Percentiles rank a stretch among this genome's conserved stretches.
phyloP scores from a whole-genome alignment of 2,113 vertebrate species.

The Hypomesus transpacificus region DNA sequence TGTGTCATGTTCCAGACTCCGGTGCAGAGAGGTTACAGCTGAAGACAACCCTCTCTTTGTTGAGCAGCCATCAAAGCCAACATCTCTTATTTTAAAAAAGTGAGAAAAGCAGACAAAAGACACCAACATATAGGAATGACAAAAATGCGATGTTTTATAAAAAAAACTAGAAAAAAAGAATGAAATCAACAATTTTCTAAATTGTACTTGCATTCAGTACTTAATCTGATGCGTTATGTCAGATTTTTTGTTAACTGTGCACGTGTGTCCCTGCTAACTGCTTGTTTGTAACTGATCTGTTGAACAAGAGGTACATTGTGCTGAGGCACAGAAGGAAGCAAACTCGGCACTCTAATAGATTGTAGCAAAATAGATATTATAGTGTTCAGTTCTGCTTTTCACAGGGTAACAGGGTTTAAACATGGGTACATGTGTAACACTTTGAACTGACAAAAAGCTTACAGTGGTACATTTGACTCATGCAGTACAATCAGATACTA shows the following conservation, averaged over 20 bases:
- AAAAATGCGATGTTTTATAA: slow-evolving; percentile 33
- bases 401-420: neutral
- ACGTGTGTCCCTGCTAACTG: too few species aligned
- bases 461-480: slow-evolving; percentile 52
- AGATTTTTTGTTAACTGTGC: too few species aligned
- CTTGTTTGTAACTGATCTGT: too few species aligned
- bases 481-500: too few species aligned
- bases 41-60: slow-evolving; percentile 95
- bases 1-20: slow-evolving; percentile 99
- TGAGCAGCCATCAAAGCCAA: slow-evolving; percentile 89
- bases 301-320: neutral
- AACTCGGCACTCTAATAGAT: neutral
- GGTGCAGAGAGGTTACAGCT: slow-evolving; percentile 97
- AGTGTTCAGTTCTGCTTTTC: neutral
- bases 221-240: too few species aligned
- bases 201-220: slow-evolving; percentile 8
- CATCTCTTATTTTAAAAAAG: slow-evolving; percentile 72
- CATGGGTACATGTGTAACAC: too few species aligned
- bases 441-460: slow-evolving; percentile 34
- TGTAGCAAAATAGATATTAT: neutral
- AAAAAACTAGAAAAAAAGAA: slow-evolving; percentile 19
- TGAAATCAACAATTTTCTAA: slow-evolving; percentile 24
- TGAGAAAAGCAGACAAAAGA: slow-evolving; percentile 35
- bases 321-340: neutral
- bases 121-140: slow-evolving; percentile 33